Conservation (phyloP, 2,888 invertebrate genomes). For the Leptogaster cylindrica region DNA sequence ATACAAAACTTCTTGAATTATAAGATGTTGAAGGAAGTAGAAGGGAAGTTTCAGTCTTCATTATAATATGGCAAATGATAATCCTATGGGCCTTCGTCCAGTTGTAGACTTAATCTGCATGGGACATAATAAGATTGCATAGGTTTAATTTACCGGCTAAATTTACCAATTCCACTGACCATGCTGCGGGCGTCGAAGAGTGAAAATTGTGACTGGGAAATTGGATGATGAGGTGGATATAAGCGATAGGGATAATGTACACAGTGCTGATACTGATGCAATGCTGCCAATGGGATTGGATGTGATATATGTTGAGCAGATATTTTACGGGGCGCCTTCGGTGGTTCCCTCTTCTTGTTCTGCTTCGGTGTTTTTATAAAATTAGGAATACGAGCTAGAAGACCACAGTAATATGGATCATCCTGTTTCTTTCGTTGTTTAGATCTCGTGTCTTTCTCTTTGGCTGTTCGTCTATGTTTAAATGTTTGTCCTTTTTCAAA, state of each 20-base stretch:
- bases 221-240: constrained; percentile 58
- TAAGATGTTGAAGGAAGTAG: constrained; percentile 47
- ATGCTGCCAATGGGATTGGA: constrained; percentile 59
- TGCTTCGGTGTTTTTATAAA: constrained; percentile 67
- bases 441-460: constrained; percentile 12
- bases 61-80: constrained; percentile 53
- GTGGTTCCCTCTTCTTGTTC: constrained; percentile 49
- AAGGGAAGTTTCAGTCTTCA: constrained; percentile 58
- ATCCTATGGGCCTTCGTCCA: constrained; percentile 43
- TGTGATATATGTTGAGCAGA: constrained; percentile 58
- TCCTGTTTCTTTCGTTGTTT: constrained; percentile 63
- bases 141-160: background rate
- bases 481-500: constrained; percentile 23
- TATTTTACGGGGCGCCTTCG: constrained; percentile 56
- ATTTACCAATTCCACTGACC: constrained; percentile 58
- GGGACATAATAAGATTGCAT: constrained; percentile 16
- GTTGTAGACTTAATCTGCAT: constrained; percentile 44
- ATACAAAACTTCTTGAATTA: constrained; percentile 14
- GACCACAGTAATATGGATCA: constrained; percentile 75
- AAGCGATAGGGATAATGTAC: constrained; percentile 58
- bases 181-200: constrained; percentile 61
- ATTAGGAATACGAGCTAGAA: constrained; percentile 72
- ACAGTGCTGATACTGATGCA: constrained; percentile 54
- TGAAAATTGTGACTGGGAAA: constrained; percentile 60
- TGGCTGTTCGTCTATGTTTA: constrained; percentile 6